Percentiles rank a stretch among this genome's conserved stretches.
These are phyloP conservation scores for Drosophila mettleri DNA, from an alignment of 2,888 invertebrate genomes.

Conservation along the genomic window DNA sequence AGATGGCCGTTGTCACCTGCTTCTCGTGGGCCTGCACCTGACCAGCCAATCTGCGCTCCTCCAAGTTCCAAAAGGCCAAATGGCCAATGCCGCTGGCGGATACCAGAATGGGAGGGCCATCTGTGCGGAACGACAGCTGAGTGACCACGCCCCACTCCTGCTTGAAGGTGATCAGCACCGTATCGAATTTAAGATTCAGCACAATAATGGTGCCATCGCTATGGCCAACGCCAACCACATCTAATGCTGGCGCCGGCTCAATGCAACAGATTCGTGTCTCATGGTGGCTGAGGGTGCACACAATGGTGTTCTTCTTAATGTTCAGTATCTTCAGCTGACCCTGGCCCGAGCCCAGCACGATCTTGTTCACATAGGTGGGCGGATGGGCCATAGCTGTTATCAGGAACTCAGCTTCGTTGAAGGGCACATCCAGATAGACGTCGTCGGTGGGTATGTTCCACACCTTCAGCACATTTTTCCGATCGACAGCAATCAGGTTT, in stretches of 20 bases:
- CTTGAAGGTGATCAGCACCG: conserved; percentile 92
- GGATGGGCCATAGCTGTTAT: conserved; percentile 96
- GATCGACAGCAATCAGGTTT: conserved; percentile 94
- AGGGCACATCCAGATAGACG: conserved; percentile 89
- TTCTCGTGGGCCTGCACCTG: conserved; percentile 93
- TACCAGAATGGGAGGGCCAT: conserved; percentile 94
- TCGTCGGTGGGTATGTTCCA: conserved; percentile 93
- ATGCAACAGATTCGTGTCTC: conserved; percentile 89
- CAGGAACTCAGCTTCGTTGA: conserved; percentile 89
- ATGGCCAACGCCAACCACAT: conserved; percentile 95
- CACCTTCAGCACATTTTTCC: conserved; percentile 90
- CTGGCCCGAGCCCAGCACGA: conserved; percentile 94
- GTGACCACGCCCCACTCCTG: conserved; percentile 97
- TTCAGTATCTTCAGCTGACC: conserved; percentile 96
- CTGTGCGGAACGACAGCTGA: conserved; percentile 93
- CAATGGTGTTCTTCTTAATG: conserved; percentile 90
- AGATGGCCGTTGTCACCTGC: conserved; percentile 92
- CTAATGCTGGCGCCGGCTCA: conserved; percentile 95
- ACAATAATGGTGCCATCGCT: conserved; percentile 92
- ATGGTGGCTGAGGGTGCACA: conserved; percentile 89
- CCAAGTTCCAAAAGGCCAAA: conserved; percentile 97
- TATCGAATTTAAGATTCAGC: conserved; percentile 94
- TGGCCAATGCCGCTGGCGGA: conserved; percentile 93
- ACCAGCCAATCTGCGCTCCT: conserved; percentile 90
- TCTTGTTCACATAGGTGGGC: conserved; percentile 96